Conservation (phyloP, 2,113 vertebrate genomes). For the Cavia aperea region DNA sequence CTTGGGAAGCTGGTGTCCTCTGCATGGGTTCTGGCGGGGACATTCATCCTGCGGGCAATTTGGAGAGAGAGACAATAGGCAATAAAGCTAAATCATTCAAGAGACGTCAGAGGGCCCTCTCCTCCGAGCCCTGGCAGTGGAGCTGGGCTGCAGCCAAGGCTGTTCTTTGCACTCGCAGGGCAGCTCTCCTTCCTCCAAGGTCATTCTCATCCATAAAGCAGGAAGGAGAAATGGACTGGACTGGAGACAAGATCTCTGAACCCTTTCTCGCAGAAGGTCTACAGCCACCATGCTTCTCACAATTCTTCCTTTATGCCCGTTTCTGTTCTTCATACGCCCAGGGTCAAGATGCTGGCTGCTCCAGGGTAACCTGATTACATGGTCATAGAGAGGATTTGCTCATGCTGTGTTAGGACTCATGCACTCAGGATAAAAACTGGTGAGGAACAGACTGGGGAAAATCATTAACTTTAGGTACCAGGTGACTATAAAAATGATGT, state of each 20-base stretch:
- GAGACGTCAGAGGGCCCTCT: slow-evolving; percentile 56
- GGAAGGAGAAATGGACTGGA: neutral
- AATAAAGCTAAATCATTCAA: slow-evolving; percentile 63
- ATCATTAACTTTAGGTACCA: neutral
- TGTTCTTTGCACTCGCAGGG: slow-evolving; percentile 8
- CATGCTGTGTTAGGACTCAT: neutral
- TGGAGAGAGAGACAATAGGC: slow-evolving; percentile 59
- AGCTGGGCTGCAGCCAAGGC: slow-evolving; percentile 44
- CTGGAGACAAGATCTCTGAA: slow-evolving; percentile 1
- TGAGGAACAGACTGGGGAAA: neutral
- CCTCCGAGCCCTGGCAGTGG: neutral
- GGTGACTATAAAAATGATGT: neutral
- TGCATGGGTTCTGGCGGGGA: slow-evolving; percentile 44
- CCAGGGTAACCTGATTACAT: neutral
- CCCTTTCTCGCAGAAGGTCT: neutral
- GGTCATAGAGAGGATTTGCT: neutral
- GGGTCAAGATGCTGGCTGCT: neutral
- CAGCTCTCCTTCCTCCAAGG: slow-evolving; percentile 47
- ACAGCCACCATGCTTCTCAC: neutral
- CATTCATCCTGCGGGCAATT: slow-evolving; percentile 62
- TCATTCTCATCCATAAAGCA: slow-evolving; percentile 32
- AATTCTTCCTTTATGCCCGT: neutral
- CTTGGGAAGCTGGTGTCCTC: neutral
- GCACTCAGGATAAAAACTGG: neutral
- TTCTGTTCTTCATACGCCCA: neutral